These are phyloP conservation scores for Nannoperca australis DNA, from an alignment of 2,797 vertebrate genomes.

Conservation along the genomic window DNA sequence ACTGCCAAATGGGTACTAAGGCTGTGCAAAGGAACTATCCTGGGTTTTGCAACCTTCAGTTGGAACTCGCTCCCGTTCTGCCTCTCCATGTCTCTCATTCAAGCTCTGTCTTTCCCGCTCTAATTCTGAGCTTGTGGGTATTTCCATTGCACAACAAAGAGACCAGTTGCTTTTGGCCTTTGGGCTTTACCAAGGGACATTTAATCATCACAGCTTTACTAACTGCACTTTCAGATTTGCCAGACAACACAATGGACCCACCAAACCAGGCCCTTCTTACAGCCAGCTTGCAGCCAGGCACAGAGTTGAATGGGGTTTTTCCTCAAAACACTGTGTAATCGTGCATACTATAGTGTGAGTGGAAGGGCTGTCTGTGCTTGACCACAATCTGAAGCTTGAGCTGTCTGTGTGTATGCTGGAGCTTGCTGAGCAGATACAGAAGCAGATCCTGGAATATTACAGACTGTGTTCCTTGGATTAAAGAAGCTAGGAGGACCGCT, in stretches of 20 bases:
- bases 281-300: conserved; percentile 44
- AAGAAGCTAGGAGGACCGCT: conserved; percentile 50
- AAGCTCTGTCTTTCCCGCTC: conserved; percentile 52
- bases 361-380: conserved; percentile 61
- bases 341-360: conserved; percentile 51
- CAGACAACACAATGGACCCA: conserved; percentile 78
- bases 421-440: conserved; percentile 48
- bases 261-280: conserved; percentile 64
- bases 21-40: conserved; percentile 61
- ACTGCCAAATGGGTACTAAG: conserved; percentile 61
- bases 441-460: conserved; percentile 40
- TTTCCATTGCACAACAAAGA: conserved; percentile 82
- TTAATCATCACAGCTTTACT: conserved; percentile 80
- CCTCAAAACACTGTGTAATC: conserved; percentile 58
- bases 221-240: conserved; percentile 75
- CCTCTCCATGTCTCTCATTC: conserved; percentile 54
- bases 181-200: conserved; percentile 72
- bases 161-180: conserved; percentile 81
- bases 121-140: conserved; percentile 74
- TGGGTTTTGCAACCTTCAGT: conserved; percentile 58
- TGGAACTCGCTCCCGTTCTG: conserved; percentile 47
- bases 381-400: conserved; percentile 54
- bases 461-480: conserved; percentile 63
- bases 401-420: conserved; percentile 56
- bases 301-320: conserved; percentile 49